phyloP scores from a whole-genome alignment of 2,113 vertebrate genomes.

The Actinemys pallida region DNA sequence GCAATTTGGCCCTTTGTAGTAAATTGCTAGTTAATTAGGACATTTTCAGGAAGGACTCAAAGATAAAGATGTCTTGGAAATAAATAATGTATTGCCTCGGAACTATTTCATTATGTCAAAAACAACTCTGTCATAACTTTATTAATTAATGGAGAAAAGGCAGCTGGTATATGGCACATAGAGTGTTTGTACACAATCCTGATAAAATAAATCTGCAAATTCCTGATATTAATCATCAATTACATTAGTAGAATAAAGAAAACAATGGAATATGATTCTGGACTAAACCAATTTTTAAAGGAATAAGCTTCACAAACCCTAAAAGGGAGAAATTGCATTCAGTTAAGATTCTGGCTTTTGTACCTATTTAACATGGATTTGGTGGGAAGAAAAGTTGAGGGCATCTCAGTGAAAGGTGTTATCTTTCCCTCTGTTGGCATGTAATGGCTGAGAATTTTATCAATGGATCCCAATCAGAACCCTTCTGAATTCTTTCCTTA shows the following conservation, averaged over 20 bases:
- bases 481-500: not conserved
- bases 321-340: not conserved
- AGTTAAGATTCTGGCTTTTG: not conserved
- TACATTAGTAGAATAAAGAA: not conserved
- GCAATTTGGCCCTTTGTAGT: not conserved
- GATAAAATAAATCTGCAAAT: not conserved
- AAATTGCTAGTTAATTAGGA: not conserved
- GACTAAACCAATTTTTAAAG: not conserved
- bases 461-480: not conserved
- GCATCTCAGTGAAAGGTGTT: not conserved
- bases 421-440: not conserved
- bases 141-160: not conserved
- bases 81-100: not conserved
- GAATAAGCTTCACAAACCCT: not conserved
- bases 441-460: conserved; percentile 7
- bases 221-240: not conserved
- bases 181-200: not conserved
- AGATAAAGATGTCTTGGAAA: not conserved
- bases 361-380: not conserved
- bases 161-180: not conserved
- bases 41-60: not conserved
- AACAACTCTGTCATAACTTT: not conserved
- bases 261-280: not conserved
- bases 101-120: not conserved
- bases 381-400: not conserved